A percentile compares a stretch with the other conserved stretches of the same genome.
Conservation (phyloP, 2,113 vertebrate species). For the Gorsachius goisagi region DNA sequence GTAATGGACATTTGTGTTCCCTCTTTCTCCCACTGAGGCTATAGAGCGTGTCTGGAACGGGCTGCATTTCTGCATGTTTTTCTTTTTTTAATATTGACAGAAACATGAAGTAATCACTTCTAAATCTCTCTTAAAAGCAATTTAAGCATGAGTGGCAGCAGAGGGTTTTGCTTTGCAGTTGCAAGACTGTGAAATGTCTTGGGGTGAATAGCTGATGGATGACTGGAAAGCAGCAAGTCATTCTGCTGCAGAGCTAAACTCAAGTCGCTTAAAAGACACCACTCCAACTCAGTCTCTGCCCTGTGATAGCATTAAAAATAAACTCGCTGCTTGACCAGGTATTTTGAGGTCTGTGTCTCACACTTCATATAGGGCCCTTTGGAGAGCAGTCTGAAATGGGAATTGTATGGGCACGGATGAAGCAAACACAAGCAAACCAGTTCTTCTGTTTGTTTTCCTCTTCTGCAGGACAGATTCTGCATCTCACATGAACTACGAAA, state of each 20-base stretch:
- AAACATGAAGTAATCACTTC: background rate
- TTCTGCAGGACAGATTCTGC: slow-evolving; percentile 56
- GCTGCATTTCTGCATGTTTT: background rate
- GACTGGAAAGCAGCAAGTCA: background rate
- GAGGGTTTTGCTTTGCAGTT: background rate
- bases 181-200: background rate
- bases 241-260: background rate
- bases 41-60: background rate
- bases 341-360: background rate
- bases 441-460: slow-evolving; percentile 31
- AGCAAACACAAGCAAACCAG: slow-evolving; percentile 4
- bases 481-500: slow-evolving; percentile 84
- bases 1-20: background rate
- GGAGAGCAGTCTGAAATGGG: background rate
- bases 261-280: background rate
- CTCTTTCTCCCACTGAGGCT: background rate
- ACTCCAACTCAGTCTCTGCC: background rate
- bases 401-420: fast-evolving
- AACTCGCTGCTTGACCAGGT: background rate
- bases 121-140: background rate
- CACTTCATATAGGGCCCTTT: fast-evolving
- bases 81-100: background rate
- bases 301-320: background rate
- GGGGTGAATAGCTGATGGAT: background rate
- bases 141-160: background rate